Evolutionary conservation across 2,113 vertebrate genomes (phyloP), one percentile per base, ranked within the genome.

Genomic region (Cyphomyrus discorhynchus): DNA sequence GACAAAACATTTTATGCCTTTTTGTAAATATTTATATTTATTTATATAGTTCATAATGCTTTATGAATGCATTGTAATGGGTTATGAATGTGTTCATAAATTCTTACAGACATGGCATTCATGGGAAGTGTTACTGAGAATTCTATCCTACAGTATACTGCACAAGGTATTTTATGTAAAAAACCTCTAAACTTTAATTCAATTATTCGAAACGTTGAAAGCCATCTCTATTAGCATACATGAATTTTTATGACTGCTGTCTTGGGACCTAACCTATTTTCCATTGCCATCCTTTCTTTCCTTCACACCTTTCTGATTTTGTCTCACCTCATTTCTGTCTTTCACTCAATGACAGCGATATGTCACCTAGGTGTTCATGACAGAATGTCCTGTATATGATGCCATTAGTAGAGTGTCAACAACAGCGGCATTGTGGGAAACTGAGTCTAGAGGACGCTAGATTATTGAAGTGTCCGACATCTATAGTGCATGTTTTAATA

Each of bases 261-360:
- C 93, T 84, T 50, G 91, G 89, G 92, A 94, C 90, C 21, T 93
- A 92, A 91, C 92, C 93, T 91, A 93, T 92, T 94, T 93, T 91
- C 45, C 53, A 66, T 74, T 89, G 35, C 49, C 39, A 74, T 31
- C 31, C 10, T 88, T 52, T 21, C 47, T 85, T 74, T 90, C 39
- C 87, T 3, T 91, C 88, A 35, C 74, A 88, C 15, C 86, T 89
- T 86, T 89, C 39, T n/a, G 53, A 82, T 46, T 39, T 84, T 42
- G 10, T 74, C 8, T 56, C 85, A 39, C 45, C 88, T 13, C 52
- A 10, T 52, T 88, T 62, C 21, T 62, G 52, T 10, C 53, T 85
- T 84, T n/a, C 53, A 35, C 70, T 53, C 80, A 1, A 24, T 85
- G 82, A 50, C 77, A 88, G 46, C 49, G 42, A 56, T 27, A 83